Conservation (phyloP, 2,797 vertebrate genomes). For the Gambusia yucatana region DNA sequence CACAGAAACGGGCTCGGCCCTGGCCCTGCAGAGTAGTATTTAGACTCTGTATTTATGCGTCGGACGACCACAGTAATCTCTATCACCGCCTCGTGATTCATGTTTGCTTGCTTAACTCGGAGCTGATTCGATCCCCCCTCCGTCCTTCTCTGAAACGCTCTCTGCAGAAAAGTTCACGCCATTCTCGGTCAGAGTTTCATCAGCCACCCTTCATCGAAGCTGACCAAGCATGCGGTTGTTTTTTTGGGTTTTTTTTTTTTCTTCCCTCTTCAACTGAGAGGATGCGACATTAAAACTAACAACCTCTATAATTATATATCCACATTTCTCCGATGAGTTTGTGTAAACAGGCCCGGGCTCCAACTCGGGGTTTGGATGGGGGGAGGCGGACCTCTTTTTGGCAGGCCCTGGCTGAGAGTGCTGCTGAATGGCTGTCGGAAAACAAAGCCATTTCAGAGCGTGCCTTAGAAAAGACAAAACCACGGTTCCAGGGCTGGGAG, state of each 20-base stretch:
- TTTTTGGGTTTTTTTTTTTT: background rate
- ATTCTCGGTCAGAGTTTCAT: constrained; percentile 58
- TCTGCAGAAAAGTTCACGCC: constrained; percentile 65
- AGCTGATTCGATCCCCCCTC: constrained; percentile 58
- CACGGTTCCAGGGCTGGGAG: constrained; percentile 60
- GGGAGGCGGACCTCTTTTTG: constrained; percentile 69
- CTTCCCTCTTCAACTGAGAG: constrained; percentile 56
- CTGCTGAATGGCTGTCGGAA: constrained; percentile 74
- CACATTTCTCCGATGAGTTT: constrained; percentile 81
- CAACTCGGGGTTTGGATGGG: constrained; percentile 31
- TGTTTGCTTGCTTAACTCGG: constrained; percentile 76
- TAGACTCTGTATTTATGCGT: constrained; percentile 79
- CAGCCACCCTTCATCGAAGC: constrained; percentile 58
- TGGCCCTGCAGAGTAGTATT: constrained; percentile 71
- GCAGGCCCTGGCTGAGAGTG: constrained; percentile 70
- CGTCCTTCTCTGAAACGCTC: constrained; percentile 25
- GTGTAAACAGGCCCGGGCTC: constrained; percentile 76
- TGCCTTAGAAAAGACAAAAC: constrained; percentile 77
- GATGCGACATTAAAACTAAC: constrained; percentile 79
- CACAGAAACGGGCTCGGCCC: constrained; percentile 74
- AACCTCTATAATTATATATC: constrained; percentile 78
- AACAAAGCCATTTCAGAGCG: constrained; percentile 79
- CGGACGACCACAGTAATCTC: constrained; percentile 75
- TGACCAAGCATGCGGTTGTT: constrained; percentile 72
- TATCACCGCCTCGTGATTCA: constrained; percentile 76